These are phyloP conservation scores for Macrophya alboannulata DNA, from an alignment of 2,888 invertebrate genomes.

Conservation along the genomic window DNA sequence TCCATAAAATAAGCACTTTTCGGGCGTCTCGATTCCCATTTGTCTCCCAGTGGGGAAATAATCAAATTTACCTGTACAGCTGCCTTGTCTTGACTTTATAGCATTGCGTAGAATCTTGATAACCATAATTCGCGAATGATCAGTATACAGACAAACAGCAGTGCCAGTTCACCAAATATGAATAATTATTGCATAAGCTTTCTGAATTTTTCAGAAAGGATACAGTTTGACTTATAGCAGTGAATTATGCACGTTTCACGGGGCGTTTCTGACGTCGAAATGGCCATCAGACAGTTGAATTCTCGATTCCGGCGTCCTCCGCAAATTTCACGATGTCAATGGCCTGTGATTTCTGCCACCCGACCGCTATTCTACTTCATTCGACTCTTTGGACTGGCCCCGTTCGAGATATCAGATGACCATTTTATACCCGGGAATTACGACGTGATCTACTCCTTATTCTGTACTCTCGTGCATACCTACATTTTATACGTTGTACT, in stretches of 20 bases:
- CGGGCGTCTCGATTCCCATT: not conserved
- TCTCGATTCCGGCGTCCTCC: not conserved
- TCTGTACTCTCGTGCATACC: slow-evolving; percentile 61
- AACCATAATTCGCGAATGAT: not conserved
- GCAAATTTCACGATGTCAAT: slow-evolving; percentile 62
- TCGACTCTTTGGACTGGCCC: slow-evolving; percentile 74
- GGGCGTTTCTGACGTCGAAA: slow-evolving; percentile 38
- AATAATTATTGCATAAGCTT: not conserved
- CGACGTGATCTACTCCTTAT: slow-evolving; percentile 63
- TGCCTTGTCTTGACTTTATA: not conserved
- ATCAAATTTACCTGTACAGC: not conserved
- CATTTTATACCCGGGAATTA: slow-evolving; percentile 66
- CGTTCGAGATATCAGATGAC: slow-evolving; percentile 70
- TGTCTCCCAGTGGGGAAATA: not conserved
- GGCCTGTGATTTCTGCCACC: slow-evolving; percentile 70
- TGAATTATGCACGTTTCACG: slow-evolving; percentile 12
- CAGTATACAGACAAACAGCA: not conserved
- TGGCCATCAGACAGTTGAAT: not conserved
- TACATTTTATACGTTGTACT: slow-evolving; percentile 64
- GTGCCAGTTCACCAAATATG: not conserved
- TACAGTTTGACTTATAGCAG: not conserved
- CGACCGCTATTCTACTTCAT: slow-evolving; percentile 70
- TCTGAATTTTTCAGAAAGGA: not conserved
- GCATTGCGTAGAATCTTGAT: no score
- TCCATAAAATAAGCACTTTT: not conserved